Base-by-base conservation (phyloP, 2,797 vertebrate species). In the Gallirallus australis region DNA sequence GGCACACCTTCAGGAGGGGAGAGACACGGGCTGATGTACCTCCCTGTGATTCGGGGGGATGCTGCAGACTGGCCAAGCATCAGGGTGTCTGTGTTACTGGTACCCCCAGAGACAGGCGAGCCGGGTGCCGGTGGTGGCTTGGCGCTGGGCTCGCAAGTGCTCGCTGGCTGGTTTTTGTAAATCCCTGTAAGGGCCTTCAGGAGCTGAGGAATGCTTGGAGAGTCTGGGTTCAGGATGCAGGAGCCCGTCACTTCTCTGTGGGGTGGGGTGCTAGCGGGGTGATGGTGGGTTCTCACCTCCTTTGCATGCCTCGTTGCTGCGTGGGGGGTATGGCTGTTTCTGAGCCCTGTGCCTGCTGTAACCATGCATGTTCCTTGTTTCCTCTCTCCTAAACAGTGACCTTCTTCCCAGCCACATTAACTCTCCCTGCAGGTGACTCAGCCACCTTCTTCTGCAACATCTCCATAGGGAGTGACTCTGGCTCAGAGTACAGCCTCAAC, bases 401-500 rank as follows among this genome's bases (percentile, higher is more conserved):
- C n/a, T 80, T 93, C 50, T 72, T 6, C n/a, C 97, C 97, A 63
- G 5, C 11, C 6, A 3, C 2, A 23, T 63, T 97, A 77, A 80
- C 25, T 31, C 3, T 8, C 15, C 24, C 54, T 5, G 93, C 40
- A 53, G 96, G 93, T 7, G 3, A 10, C n/a, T 93, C 86, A 28
- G 97, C 95, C 53, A 94, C 57, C 17, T 97, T 97, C 59, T 90
- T 88, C 72, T 97, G 97, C 77, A 93, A 86, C 42, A 89, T 95
- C 60, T 96, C 94, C 37, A 33, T 35, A 37, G 47, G 81, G 48
- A 88, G 24, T 0, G 8, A 57, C 39, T 60, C 53, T 1, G 11
- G 54, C 4, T 86, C 9, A 0, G 94, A 96, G 61, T 96, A 93
- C 35, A 72, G 17, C 10, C 86, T 95, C 37, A 95, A 96, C 0